Conservation (phyloP, 64 coral and sea anemone species). For the Actinia tenebrosa region DNA sequence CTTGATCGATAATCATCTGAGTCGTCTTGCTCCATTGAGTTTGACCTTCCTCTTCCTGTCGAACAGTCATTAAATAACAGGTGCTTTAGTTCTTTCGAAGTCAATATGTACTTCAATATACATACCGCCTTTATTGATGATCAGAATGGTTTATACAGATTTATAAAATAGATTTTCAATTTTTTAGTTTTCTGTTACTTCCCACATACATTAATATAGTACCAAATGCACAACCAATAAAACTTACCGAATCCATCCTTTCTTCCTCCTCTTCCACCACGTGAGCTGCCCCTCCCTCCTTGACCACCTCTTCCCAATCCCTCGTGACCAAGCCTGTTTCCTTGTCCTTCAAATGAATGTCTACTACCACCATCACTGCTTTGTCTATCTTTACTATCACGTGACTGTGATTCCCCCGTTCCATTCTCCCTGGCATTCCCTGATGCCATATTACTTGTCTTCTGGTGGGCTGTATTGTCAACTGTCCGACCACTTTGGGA, state of each 20-base stretch:
- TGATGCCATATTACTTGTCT: neutral
- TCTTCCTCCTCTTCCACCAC: constrained; percentile 48
- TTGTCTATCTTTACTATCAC: neutral
- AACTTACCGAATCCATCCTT: constrained; percentile 39
- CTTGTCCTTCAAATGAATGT: neutral
- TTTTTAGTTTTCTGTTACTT: no score
- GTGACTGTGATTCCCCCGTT: neutral
- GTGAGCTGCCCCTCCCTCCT: constrained; percentile 43
- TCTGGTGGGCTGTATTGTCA: neutral
- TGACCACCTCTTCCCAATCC: constrained; percentile 13
- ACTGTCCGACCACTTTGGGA: neutral
- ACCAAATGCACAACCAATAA: no score
- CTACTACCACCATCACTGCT: neutral
- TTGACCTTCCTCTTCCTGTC: constrained; percentile 40
- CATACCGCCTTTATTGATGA: no score
- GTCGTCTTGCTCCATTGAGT: constrained; percentile 31
- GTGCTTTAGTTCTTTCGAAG: no score
- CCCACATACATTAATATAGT: no score
- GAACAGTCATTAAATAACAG: no score
- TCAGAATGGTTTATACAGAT: no score
- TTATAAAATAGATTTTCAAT: no score
- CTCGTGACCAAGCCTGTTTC: neutral
- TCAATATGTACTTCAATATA: no score
- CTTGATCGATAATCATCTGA: constrained; percentile 69
- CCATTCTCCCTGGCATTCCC: neutral